A percentile compares a stretch with the other conserved stretches of the same genome.
phyloP scores from a whole-genome alignment of 2,113 vertebrate genomes.

The Prietella phreatophila region DNA sequence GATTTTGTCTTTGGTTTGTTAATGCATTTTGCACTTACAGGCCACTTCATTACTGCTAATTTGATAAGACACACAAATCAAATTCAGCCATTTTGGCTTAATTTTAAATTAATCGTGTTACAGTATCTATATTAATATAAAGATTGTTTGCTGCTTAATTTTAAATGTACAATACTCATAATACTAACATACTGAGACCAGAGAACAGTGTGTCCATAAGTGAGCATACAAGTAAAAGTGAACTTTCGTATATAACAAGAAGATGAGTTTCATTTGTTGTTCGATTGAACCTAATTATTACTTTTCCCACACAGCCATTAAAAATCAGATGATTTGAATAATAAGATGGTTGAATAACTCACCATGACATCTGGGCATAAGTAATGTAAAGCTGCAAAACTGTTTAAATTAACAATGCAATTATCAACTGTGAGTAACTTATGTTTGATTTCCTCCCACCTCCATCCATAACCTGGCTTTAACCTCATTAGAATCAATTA shows the following conservation, averaged over 20 bases:
- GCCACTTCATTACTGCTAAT: not conserved
- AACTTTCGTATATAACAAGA: not conserved
- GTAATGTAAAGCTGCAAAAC: constrained; percentile 18
- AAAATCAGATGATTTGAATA: constrained; percentile 14
- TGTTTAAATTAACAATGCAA: constrained; percentile 23
- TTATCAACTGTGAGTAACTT: constrained; percentile 9
- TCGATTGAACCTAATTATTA: constrained; percentile 18
- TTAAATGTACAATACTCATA: not conserved
- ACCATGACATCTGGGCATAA: constrained; percentile 3
- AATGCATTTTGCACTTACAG: not conserved
- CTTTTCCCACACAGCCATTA: not conserved
- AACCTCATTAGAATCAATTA: constrained; percentile 34
- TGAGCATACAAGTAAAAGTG: constrained; percentile 11
- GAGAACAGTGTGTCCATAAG: not conserved
- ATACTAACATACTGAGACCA: not conserved
- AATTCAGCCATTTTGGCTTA: not conserved
- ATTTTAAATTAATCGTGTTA: not conserved
- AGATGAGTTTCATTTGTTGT: constrained; percentile 3
- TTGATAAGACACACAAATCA: not conserved
- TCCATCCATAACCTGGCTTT: constrained; percentile 13
- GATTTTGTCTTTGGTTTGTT: not conserved
- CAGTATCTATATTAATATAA: not conserved
- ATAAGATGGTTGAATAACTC: constrained; percentile 2
- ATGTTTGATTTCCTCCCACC: constrained; percentile 33
- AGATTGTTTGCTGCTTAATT: not conserved